These are phyloP conservation scores for Oplegnathus fasciatus DNA, from an alignment of 2,113 vertebrate genomes.

Conservation along the genomic window DNA sequence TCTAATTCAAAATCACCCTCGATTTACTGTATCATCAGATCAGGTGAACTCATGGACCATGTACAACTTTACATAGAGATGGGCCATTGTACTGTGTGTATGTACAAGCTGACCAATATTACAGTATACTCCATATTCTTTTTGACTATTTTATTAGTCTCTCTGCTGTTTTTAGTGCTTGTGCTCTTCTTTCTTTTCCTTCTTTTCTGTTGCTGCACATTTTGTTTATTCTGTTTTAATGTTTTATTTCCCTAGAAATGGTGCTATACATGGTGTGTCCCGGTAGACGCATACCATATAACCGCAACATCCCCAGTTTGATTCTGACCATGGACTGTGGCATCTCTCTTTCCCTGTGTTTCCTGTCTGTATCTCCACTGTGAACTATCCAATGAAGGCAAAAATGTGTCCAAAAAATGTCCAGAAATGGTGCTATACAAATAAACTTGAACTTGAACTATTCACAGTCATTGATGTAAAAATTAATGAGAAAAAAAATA, in stretches of 20 bases:
- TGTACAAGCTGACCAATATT: neutral
- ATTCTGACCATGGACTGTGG: neutral
- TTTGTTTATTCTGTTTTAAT: neutral
- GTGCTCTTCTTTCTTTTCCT: neutral
- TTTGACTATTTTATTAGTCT: too few species aligned
- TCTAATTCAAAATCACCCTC: constrained; percentile 12
- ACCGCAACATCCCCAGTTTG: neutral
- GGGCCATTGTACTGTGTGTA: neutral
- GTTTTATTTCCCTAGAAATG: neutral
- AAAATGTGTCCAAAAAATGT: neutral
- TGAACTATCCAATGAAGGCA: neutral
- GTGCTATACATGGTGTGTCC: neutral
- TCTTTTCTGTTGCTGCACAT: neutral
- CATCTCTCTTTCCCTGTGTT: neutral
- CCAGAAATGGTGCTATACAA: neutral
- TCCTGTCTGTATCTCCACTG: neutral
- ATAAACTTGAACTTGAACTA: neutral
- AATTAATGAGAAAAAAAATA: too few species aligned
- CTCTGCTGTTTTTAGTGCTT: neutral
- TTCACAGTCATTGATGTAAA: neutral
- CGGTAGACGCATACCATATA: neutral
- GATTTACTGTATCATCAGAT: neutral
- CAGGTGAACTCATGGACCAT: neutral
- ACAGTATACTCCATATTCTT: neutral
- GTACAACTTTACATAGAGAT: neutral